A percentile compares a stretch with the other conserved stretches of the same genome.
These are phyloP conservation scores for Apodemia zela DNA, from an alignment of 2,888 invertebrate species.

Conservation along the genomic window DNA sequence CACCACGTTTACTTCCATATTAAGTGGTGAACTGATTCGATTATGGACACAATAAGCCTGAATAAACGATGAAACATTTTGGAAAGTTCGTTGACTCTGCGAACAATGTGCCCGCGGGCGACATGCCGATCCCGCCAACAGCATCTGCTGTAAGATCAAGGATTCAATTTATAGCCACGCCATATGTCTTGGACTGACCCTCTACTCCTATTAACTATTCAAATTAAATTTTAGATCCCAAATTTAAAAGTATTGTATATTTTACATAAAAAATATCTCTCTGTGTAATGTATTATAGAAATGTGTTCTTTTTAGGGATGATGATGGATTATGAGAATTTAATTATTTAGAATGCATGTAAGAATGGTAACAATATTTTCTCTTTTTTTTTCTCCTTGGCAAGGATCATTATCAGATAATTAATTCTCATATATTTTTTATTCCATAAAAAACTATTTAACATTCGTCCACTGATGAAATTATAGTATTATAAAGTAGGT, in stretches of 20 bases:
- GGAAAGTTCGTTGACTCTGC: conserved; percentile 74
- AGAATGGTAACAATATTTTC: no score
- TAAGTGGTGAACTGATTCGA: conserved; percentile 68
- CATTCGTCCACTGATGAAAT: no score
- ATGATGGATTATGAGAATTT: no score
- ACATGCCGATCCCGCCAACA: conserved; percentile 49
- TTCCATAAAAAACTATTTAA: no score
- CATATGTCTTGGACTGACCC: conserved; percentile 44
- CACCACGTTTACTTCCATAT: conserved; percentile 64
- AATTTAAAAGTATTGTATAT: no score
- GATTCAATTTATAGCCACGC: conserved; percentile 58
- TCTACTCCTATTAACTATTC: conserved; percentile 18
- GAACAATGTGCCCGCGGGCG: conserved; percentile 65
- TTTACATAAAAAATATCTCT: no score
- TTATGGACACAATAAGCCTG: conserved; percentile 76
- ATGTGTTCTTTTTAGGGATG: no score
- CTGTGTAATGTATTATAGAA: not conserved
- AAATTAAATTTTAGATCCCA: not conserved
- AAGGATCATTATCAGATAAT: no score
- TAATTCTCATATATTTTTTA: no score
- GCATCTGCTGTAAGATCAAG: conserved; percentile 64
- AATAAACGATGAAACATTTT: conserved; percentile 73
- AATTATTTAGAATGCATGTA: no score
- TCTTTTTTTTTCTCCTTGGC: no score
- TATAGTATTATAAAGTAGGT: no score